phyloP scores from a whole-genome alignment of 2,113 vertebrate species.

The Bujurquina vittata region DNA sequence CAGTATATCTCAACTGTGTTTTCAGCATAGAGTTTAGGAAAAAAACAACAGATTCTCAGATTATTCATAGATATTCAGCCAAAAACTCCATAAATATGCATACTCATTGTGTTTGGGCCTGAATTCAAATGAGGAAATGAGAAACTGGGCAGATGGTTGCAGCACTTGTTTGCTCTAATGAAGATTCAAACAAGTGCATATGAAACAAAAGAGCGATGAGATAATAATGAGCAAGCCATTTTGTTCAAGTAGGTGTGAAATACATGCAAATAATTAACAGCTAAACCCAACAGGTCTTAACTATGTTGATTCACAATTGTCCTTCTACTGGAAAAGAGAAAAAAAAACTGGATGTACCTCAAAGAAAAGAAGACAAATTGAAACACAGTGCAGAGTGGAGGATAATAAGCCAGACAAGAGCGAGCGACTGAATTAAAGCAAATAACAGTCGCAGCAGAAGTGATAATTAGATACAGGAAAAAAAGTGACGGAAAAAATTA shows the following conservation, averaged over 20 bases:
- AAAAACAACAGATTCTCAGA: background rate
- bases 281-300: conserved; percentile 24
- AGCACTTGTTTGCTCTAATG: conserved; percentile 40
- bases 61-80: background rate
- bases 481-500: background rate
- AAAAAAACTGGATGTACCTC: background rate
- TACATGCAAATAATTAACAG: conserved; percentile 40
- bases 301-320: background rate
- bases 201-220: conserved; percentile 28
- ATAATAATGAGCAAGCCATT: conserved; percentile 38
- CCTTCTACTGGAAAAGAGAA: background rate
- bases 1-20: background rate
- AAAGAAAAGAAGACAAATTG: background rate
- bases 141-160: conserved; percentile 45
- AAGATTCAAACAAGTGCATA: conserved; percentile 35
- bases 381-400: background rate
- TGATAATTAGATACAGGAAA: background rate
- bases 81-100: background rate
- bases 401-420: background rate
- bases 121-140: conserved; percentile 31
- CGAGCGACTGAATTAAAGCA: background rate
- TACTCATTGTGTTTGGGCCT: background rate
- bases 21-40: background rate
- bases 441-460: background rate
- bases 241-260: conserved; percentile 52